A percentile compares a stretch with the other conserved stretches of the same genome.
Conservation (phyloP, 2,113 vertebrate species). For the Gallinago undulata region DNA sequence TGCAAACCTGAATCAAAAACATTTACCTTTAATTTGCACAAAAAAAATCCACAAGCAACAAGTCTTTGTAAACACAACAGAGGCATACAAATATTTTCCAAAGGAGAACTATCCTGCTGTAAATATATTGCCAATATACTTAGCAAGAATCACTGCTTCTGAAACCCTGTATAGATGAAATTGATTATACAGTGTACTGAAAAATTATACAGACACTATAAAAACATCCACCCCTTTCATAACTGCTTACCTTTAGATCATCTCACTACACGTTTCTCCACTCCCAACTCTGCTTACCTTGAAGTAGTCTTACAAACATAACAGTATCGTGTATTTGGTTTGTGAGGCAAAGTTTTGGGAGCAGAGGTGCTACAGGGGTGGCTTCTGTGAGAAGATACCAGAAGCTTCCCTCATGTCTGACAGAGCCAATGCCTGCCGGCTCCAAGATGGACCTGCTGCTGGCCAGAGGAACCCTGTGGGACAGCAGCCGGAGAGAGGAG, state of each 20-base stretch:
- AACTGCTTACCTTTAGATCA: background rate
- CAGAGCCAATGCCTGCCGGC: accelerated
- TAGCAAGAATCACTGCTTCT: background rate
- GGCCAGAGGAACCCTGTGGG: background rate
- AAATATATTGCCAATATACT: background rate
- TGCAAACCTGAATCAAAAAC: background rate
- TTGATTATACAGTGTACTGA: background rate
- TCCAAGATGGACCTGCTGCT: accelerated
- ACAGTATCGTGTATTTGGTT: background rate
- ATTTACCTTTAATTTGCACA: background rate
- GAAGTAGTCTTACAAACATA: background rate
- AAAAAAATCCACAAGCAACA: background rate
- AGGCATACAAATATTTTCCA: background rate
- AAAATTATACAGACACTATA: background rate
- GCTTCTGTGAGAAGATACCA: background rate
- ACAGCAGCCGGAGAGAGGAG: background rate
- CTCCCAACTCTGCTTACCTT: background rate
- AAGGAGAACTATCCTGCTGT: background rate
- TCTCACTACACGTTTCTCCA: background rate
- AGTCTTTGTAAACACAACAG: background rate
- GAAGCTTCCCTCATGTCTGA: background rate
- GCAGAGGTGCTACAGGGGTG: too few relatives aligned
- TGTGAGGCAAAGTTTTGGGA: background rate
- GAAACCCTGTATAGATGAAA: background rate
- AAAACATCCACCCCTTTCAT: background rate